Evolutionary conservation across 2,888 invertebrate species (phyloP).

Genomic region (Amphipoea lucens): DNA sequence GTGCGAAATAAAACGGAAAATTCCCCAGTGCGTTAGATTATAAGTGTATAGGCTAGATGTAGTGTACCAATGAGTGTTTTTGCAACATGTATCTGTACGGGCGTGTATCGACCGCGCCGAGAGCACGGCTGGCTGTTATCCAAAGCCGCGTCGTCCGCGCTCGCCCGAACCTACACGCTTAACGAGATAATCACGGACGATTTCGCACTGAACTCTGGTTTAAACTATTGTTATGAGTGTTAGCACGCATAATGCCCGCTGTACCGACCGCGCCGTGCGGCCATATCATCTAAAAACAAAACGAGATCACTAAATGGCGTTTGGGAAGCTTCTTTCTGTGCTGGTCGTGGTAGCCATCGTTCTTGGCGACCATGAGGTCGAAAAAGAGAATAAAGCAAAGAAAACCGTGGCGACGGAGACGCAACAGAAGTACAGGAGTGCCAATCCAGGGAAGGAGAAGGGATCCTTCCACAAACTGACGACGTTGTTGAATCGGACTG

Average conservation of each 20-base stretch:
- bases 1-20: slow-evolving; percentile 53
- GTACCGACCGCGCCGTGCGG: slow-evolving; percentile 73
- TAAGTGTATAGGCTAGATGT: slow-evolving; percentile 47
- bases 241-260: slow-evolving; percentile 72
- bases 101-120: slow-evolving; percentile 77
- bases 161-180: slow-evolving; percentile 66
- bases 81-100: slow-evolving; percentile 58
- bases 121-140: slow-evolving; percentile 76
- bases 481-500: slow-evolving; percentile 80
- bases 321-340: slow-evolving; percentile 76
- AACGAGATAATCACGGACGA: slow-evolving; percentile 74
- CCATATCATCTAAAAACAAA: slow-evolving; percentile 75
- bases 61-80: slow-evolving; percentile 58
- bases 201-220: slow-evolving; percentile 66
- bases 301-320: slow-evolving; percentile 84
- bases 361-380: slow-evolving; percentile 81
- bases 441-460: slow-evolving; percentile 77
- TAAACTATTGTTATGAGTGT: slow-evolving; percentile 82
- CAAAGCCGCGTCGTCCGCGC: slow-evolving; percentile 71
- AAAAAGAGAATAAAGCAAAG: slow-evolving; percentile 83
- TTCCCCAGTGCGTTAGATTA: slow-evolving; percentile 50
- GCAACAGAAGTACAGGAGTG: slow-evolving; percentile 79
- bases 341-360: slow-evolving; percentile 79
- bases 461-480: slow-evolving; percentile 81
- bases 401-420: slow-evolving; percentile 88